Percentiles rank a stretch among this genome's conserved stretches.
These are phyloP conservation scores for Harpagoxenus sublaevis DNA, from an alignment of 2,888 invertebrate species.

Conservation along the genomic window DNA sequence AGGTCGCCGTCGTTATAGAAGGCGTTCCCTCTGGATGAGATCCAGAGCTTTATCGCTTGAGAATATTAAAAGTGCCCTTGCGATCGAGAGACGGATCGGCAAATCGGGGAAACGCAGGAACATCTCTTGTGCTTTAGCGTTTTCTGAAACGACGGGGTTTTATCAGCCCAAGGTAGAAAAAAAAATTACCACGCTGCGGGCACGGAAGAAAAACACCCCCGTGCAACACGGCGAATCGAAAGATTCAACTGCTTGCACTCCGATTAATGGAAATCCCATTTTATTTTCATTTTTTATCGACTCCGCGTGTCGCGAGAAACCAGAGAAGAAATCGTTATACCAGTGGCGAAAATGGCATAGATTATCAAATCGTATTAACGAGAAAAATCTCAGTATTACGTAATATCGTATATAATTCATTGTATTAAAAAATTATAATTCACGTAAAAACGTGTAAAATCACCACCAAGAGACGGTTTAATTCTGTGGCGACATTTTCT, in stretches of 20 bases:
- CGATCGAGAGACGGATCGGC: slow-evolving; percentile 50
- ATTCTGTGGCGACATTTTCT: slow-evolving; percentile 13
- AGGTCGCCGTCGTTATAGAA: background rate
- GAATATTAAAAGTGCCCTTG: slow-evolving; percentile 64
- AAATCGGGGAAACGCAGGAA: slow-evolving; percentile 34
- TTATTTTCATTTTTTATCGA: slow-evolving; percentile 1
- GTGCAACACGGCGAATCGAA: slow-evolving; percentile 31
- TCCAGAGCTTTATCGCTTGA: slow-evolving; percentile 60
- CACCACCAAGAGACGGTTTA: background rate
- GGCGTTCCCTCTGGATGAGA: slow-evolving; percentile 41
- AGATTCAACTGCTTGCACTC: slow-evolving; percentile 15
- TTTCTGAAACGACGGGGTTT: slow-evolving; percentile 31
- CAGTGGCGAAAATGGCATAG: background rate
- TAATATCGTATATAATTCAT: background rate
- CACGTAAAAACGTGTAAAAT: background rate
- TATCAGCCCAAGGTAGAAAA: slow-evolving; percentile 17
- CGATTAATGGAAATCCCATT: slow-evolving; percentile 24
- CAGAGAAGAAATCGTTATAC: background rate
- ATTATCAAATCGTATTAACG: background rate
- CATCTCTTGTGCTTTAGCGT: slow-evolving; percentile 23
- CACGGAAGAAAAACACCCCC: slow-evolving; percentile 37
- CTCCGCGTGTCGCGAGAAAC: slow-evolving; percentile 1
- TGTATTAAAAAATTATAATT: background rate
- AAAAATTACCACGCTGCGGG: slow-evolving; percentile 48
- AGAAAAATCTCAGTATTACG: background rate